Conservation (phyloP, 2,113 vertebrate genomes). For the Equus quagga region DNA sequence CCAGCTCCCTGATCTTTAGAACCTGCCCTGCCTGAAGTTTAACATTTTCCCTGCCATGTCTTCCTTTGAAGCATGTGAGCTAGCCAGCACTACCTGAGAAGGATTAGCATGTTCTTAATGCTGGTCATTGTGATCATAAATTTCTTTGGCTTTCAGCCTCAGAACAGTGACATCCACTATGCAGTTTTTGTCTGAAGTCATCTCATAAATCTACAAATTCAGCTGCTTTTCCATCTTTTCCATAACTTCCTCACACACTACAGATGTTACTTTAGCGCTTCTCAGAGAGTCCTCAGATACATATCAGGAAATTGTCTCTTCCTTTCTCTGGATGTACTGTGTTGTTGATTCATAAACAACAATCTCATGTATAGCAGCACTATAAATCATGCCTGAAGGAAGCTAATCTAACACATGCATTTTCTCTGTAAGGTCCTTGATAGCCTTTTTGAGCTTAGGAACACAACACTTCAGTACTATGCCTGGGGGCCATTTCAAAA, state of each 20-base stretch:
- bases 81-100: neutral
- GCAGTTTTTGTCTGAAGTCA: neutral
- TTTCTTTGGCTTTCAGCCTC: neutral
- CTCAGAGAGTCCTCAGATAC: neutral
- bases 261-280: neutral
- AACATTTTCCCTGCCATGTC: neutral
- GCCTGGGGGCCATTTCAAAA: neutral
- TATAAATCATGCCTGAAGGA: neutral
- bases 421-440: neutral
- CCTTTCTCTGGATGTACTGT: neutral
- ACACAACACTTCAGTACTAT: neutral
- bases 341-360: neutral
- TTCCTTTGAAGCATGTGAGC: neutral
- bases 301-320: neutral
- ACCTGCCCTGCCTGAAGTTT: neutral
- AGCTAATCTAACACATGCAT: neutral
- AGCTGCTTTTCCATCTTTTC: neutral
- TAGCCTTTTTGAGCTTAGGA: neutral
- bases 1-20: neutral
- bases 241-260: neutral
- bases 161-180: neutral
- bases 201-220: neutral
- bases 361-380: neutral
- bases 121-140: neutral
- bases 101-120: neutral